These are phyloP conservation scores for Drosophila rufa DNA, from an alignment of 1,140 invertebrate genomes.

Conservation along the genomic window DNA sequence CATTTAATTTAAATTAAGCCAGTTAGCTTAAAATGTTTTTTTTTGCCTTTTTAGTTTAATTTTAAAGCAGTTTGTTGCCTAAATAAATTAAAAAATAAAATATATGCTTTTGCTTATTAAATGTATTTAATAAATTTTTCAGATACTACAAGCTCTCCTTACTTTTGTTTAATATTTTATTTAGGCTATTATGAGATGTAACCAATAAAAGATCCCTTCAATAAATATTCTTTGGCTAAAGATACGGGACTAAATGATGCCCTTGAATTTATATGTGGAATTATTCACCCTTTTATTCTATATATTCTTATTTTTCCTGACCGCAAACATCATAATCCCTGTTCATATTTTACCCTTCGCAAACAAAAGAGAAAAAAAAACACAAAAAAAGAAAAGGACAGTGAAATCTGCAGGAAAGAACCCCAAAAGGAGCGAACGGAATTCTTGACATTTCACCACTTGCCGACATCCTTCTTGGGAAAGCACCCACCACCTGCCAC, in stretches of 20 bases:
- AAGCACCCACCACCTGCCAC: conserved; percentile 9
- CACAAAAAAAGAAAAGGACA: background rate
- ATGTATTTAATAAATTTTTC: too few species aligned
- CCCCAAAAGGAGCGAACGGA: conserved; percentile 21
- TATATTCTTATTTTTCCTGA: background rate
- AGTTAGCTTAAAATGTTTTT: too few species aligned
- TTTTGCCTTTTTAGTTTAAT: too few species aligned
- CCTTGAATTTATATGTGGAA: background rate
- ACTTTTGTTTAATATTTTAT: too few species aligned
- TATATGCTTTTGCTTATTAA: too few species aligned
- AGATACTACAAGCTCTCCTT: too few species aligned
- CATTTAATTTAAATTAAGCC: too few species aligned
- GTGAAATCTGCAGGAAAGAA: conserved; percentile 10
- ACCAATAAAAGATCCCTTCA: too few species aligned
- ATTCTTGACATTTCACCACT: conserved; percentile 51
- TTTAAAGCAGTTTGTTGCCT: too few species aligned
- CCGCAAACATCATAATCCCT: conserved; percentile 30
- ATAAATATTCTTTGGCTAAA: background rate
- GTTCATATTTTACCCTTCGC: conserved; percentile 21
- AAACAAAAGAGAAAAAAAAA: background rate
- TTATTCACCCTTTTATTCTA: background rate
- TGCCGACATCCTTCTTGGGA: conserved; percentile 10
- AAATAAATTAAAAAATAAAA: too few species aligned
- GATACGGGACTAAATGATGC: background rate
- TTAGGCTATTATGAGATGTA: too few species aligned